Percentiles rank a stretch among this genome's conserved stretches.
Conservation (phyloP, 2,888 invertebrate genomes). For the Dysmachus trigonus region DNA sequence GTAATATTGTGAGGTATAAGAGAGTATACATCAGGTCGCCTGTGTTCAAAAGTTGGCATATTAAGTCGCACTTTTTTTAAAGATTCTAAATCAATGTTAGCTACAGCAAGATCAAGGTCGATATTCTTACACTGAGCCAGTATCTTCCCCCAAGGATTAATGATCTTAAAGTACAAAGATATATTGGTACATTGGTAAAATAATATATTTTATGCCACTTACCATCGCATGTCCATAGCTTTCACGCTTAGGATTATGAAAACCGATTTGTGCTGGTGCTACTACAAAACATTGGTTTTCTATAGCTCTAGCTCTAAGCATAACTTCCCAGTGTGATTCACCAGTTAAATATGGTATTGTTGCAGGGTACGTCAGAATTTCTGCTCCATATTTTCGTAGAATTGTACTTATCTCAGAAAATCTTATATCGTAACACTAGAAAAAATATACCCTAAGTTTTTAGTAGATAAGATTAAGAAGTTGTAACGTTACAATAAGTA, state of each 20-base stretch:
- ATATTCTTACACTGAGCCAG: conserved; percentile 76
- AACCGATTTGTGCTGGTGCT: conserved; percentile 92
- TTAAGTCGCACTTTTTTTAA: conserved; percentile 74
- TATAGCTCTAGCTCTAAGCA: conserved; percentile 89
- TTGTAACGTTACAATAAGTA: conserved; percentile 69
- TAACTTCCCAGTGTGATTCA: conserved; percentile 89
- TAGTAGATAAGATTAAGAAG: not conserved
- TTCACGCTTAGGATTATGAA: conserved; percentile 83
- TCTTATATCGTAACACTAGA: conserved; percentile 83
- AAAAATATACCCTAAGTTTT: not conserved
- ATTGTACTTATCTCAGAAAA: conserved; percentile 87
- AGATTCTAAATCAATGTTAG: conserved; percentile 74
- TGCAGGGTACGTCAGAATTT: conserved; percentile 90
- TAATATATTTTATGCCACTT: not conserved
- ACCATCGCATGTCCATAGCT: conserved; percentile 86
- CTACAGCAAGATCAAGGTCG: conserved; percentile 69
- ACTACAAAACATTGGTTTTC: conserved; percentile 96
- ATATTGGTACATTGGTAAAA: not conserved
- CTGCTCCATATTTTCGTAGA: conserved; percentile 79
- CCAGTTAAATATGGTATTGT: conserved; percentile 95
- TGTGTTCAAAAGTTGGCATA: conserved; percentile 89
- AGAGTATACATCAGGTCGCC: conserved; percentile 71
- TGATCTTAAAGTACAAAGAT: conserved; percentile 53
- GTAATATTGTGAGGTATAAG: conserved; percentile 65
- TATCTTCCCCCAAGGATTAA: conserved; percentile 93